Conservation (phyloP, 2,888 invertebrate species). For the Drosophila robusta region DNA sequence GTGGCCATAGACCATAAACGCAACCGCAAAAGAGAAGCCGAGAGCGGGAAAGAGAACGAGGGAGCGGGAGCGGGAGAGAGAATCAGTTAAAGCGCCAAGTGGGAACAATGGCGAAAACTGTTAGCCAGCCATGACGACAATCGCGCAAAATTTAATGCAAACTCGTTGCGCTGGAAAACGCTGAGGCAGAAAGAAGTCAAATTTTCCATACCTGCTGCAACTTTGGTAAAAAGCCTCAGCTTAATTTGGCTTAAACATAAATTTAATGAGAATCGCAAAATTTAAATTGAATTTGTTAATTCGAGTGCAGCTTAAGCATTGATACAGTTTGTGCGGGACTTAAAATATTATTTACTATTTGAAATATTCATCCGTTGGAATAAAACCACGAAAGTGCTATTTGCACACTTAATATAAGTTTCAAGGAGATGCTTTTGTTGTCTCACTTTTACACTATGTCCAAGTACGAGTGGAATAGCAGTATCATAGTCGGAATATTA, state of each 20-base stretch:
- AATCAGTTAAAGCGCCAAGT: neutral
- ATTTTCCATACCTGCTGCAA: slow-evolving; percentile 19
- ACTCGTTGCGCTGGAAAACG: slow-evolving; percentile 39
- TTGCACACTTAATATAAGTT: no score
- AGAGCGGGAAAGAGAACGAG: slow-evolving; percentile 5
- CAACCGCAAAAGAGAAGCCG: slow-evolving; percentile 25
- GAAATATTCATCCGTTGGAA: neutral
- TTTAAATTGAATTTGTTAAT: slow-evolving; percentile 8
- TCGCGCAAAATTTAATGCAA: slow-evolving; percentile 57
- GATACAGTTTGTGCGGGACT: slow-evolving; percentile 4
- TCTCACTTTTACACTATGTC: no score
- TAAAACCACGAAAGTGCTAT: neutral
- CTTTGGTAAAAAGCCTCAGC: slow-evolving; percentile 20
- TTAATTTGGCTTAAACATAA: slow-evolving; percentile 26
- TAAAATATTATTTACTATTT: neutral
- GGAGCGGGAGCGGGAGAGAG: slow-evolving; percentile 7
- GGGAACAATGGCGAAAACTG: slow-evolving; percentile 74
- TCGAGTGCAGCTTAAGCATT: neutral
- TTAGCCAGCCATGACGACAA: slow-evolving; percentile 73
- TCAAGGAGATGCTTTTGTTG: no score
- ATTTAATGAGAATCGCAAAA: slow-evolving; percentile 2
- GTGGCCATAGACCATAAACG: slow-evolving; percentile 74
- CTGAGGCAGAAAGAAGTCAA: slow-evolving; percentile 10
- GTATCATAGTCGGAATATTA: no score
- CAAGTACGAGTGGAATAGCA: no score